A percentile compares a stretch with the other conserved stretches of the same genome.
phyloP scores from a whole-genome alignment of 2,888 invertebrate species.

The Crocallis elinguaria region DNA sequence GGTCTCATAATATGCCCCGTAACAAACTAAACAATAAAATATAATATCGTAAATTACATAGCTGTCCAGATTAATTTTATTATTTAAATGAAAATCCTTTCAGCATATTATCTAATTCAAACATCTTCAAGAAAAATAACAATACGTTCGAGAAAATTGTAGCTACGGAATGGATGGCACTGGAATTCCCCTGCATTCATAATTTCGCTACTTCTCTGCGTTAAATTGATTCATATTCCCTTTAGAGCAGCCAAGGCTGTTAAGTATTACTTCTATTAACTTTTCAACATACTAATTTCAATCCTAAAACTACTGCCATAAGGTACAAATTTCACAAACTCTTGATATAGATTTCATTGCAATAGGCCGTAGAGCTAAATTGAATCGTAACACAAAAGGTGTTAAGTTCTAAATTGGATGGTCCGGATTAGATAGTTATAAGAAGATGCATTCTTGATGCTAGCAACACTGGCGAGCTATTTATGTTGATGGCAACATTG shows the following conservation, averaged over 20 bases:
- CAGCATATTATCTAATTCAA: too few relatives aligned
- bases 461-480: slow-evolving; percentile 38
- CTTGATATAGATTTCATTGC: slow-evolving; percentile 27
- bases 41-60: too few relatives aligned
- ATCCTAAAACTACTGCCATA: slow-evolving; percentile 20
- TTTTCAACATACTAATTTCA: slow-evolving; percentile 7
- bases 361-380: slow-evolving; percentile 15
- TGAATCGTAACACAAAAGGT: slow-evolving; percentile 1
- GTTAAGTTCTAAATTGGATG: slow-evolving; percentile 5
- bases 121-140: not conserved
- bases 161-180: slow-evolving; percentile 6
- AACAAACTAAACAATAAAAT: too few relatives aligned
- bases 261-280: slow-evolving; percentile 38
- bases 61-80: too few relatives aligned
- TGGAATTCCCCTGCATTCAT: slow-evolving; percentile 32
- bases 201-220: slow-evolving; percentile 36
- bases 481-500: slow-evolving; percentile 46
- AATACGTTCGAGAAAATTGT: slow-evolving; percentile 8
- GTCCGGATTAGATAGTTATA: slow-evolving; percentile 17
- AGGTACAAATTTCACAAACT: slow-evolving; percentile 18
- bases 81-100: too few relatives aligned
- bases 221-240: slow-evolving; percentile 64
- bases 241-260: slow-evolving; percentile 40
- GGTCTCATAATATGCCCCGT: too few relatives aligned
- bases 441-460: slow-evolving; percentile 46